Evolutionary conservation across 2,797 vertebrate species (phyloP), one percentile per base, ranked within the genome.

Genomic region (Sparus aurata): DNA sequence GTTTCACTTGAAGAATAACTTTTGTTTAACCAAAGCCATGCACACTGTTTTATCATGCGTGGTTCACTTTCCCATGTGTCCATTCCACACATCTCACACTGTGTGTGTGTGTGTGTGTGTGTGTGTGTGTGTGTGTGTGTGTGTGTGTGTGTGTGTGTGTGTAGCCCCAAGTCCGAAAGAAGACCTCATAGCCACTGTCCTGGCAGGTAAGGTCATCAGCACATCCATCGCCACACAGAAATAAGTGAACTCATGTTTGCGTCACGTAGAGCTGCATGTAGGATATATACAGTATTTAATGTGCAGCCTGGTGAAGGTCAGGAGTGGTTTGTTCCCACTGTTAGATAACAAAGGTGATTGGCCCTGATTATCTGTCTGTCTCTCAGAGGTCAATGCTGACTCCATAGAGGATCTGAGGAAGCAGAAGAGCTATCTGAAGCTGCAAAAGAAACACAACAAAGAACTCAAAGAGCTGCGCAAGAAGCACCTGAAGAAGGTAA

Each of bases 401-500:
- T 86, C 95, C 0, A 30, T 96, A 70, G 96, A 96, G 0, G 96
- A 98, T 49, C 77, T 97, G 54, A 96, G 83, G 83, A 86, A 94
- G 79, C 95, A 97, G 67, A 98, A 97, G 83, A 52, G 69, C 38
- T 96, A 96, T 11, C 15, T 89, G 69, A 98, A 97, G 78, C 84
- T 97, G 22, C 50, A 88, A 3, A 96, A 95, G 88, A 97, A 96
- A 45, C 97, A 98, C n/a, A 92, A 86, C 59, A 96, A 96, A 52
- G 97, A 98, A 11, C 79, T 97, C 30, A 95, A 96, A 74, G 97
- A 98, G 53, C 85, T 98, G 52, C 90, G 69, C 2, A 96, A 96
- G 89, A 97, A 97, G 73, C 96, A 98, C 64, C 93, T 96, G 16
- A 96, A 97, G 66, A 97, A 98, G 92, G 95, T 97, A 0, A 25